A percentile compares a stretch with the other conserved stretches of the same genome.
Evolutionary conservation across 1,140 invertebrate genomes (phyloP).

Genomic region (Drosophila carrolli): DNA sequence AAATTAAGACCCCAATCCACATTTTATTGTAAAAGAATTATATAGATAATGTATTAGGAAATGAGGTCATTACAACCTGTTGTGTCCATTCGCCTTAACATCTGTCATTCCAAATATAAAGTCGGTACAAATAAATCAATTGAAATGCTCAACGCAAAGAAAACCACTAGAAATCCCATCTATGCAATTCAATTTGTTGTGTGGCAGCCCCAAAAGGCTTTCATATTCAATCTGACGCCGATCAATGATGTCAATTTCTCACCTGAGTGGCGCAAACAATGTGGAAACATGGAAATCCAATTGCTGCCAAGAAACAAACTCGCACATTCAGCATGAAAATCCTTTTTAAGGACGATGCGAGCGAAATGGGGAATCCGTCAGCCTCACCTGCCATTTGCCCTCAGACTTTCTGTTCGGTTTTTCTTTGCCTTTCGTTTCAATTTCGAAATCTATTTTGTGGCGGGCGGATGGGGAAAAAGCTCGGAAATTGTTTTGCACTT

Average conservation of each 20-base stretch:
- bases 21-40: neutral
- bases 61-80: conserved; percentile 13
- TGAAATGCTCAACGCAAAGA: conserved; percentile 15
- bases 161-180: conserved; percentile 40
- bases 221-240: conserved; percentile 50
- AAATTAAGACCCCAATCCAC: no score
- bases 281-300: conserved; percentile 47
- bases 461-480: neutral
- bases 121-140: conserved; percentile 10
- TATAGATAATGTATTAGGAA: neutral
- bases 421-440: conserved; percentile 46
- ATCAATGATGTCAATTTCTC: conserved; percentile 68
- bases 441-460: conserved; percentile 50
- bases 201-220: conserved; percentile 29
- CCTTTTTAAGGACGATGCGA: conserved; percentile 32
- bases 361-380: conserved; percentile 13
- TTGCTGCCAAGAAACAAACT: conserved; percentile 48
- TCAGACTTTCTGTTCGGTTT: conserved; percentile 10
- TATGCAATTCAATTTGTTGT: conserved; percentile 47
- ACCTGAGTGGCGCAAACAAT: conserved; percentile 48
- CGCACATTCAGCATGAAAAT: conserved; percentile 56
- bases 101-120: conserved; percentile 17
- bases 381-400: conserved; percentile 37
- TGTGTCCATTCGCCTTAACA: conserved; percentile 12
- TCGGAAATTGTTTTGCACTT: conserved; percentile 47